Evolutionary conservation across 2,113 vertebrate genomes (phyloP).

Genomic region (Casuarius casuarius): DNA sequence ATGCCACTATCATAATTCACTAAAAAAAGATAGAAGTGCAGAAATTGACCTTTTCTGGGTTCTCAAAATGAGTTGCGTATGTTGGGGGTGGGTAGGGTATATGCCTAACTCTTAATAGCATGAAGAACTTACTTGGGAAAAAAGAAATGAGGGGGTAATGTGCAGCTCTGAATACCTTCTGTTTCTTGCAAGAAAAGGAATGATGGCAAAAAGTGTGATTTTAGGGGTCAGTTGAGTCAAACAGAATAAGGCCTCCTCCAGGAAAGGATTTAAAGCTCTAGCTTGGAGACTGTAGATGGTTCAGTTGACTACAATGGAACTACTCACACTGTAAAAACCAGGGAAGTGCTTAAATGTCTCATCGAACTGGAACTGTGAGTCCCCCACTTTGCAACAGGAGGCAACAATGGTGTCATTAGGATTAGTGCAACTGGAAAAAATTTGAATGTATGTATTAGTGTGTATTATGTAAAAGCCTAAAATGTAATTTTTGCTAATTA

Average conservation of each 20-base stretch:
- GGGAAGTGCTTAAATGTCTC: not conserved
- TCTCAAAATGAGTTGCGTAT: not conserved
- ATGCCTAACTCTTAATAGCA: not conserved
- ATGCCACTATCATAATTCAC: not conserved
- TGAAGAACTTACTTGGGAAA: not conserved
- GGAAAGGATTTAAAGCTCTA: not conserved
- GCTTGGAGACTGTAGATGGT: accelerated
- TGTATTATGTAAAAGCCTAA: accelerated
- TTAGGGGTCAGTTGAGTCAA: not conserved
- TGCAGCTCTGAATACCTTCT: not conserved
- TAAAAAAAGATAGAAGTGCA: not conserved
- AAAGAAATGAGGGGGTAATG: not conserved
- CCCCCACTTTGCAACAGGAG: not conserved
- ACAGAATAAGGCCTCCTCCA: not conserved
- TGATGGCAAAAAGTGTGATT: not conserved
- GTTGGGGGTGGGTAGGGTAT: not conserved
- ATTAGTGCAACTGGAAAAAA: not conserved
- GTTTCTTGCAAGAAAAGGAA: not conserved
- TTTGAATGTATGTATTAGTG: not conserved
- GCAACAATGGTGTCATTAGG: not conserved
- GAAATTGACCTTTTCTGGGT: not conserved
- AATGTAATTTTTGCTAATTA: not conserved
- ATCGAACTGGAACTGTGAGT: not conserved
- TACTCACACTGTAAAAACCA: not conserved
- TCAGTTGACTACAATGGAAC: not conserved